Evolutionary conservation across 2,113 vertebrate species (phyloP).

Genomic region (Ciconia boyciana): DNA sequence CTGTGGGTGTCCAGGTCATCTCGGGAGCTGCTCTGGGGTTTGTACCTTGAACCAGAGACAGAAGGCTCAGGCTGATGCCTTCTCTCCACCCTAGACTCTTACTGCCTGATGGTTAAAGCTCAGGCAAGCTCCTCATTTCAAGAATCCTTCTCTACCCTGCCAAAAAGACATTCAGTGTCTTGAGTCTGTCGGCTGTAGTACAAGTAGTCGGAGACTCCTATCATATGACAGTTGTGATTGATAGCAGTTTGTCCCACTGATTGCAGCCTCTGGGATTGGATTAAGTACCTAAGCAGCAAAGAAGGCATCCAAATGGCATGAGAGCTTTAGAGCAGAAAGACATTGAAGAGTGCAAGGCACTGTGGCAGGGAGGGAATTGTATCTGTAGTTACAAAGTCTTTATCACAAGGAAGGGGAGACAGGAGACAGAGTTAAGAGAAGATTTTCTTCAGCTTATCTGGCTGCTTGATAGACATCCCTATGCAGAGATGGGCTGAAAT

Average conservation of each 20-base stretch:
- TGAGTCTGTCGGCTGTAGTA: not conserved
- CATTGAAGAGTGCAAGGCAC: not conserved
- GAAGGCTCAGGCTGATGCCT: not conserved
- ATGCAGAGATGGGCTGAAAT: not conserved
- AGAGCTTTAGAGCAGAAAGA: not conserved
- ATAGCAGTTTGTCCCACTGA: not conserved
- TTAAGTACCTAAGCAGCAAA: not conserved
- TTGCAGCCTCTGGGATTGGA: not conserved
- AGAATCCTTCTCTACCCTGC: not conserved
- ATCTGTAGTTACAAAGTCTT: not conserved
- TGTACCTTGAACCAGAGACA: not conserved
- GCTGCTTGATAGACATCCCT: rapidly evolving
- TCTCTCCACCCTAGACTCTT: not conserved
- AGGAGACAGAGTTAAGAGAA: not conserved
- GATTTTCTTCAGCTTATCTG: not conserved
- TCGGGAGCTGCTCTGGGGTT: not conserved
- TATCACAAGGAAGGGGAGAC: not conserved
- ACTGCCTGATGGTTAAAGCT: not conserved
- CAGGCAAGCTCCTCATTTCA: not conserved
- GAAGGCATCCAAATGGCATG: rapidly evolving
- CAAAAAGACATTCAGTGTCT: not conserved
- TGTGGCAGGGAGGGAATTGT: not conserved
- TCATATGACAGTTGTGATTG: rapidly evolving
- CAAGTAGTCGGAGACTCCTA: not conserved
- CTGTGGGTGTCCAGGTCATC: not conserved